phyloP scores from a whole-genome alignment of 2,888 invertebrate genomes.

The Archaeoteleia sp. region DNA sequence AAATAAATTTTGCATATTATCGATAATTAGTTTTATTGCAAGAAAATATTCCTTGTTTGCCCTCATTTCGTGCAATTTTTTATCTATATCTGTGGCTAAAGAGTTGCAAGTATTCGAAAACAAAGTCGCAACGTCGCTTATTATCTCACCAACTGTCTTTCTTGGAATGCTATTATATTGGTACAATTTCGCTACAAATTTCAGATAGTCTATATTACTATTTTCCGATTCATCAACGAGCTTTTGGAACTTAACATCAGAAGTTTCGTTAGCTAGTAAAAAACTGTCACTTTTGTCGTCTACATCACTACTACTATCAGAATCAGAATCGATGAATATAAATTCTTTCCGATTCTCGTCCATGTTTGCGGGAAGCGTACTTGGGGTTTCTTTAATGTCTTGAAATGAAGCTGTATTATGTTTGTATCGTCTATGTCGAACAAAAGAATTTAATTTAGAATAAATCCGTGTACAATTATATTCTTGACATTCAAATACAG shows the following conservation, averaged over 20 bases:
- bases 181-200: neutral
- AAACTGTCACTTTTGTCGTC: no score
- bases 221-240: neutral
- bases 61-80: neutral
- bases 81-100: neutral
- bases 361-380: neutral
- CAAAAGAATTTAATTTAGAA: neutral
- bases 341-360: neutral
- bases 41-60: neutral
- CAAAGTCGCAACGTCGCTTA: neutral
- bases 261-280: no score
- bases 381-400: neutral
- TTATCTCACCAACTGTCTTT: neutral
- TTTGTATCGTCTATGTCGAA: neutral
- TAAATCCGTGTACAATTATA: neutral
- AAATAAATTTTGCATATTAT: conserved; percentile 1
- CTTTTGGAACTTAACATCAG: neutral
- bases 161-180: neutral
- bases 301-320: no score
- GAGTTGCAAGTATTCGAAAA: neutral
- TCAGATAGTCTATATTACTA: neutral
- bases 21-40: neutral
- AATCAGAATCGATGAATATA: neutral
- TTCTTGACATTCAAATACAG: neutral
- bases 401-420: no score